Base-by-base conservation (phyloP, 2,797 vertebrate species). In the Lutjanus argentimaculatus region DNA sequence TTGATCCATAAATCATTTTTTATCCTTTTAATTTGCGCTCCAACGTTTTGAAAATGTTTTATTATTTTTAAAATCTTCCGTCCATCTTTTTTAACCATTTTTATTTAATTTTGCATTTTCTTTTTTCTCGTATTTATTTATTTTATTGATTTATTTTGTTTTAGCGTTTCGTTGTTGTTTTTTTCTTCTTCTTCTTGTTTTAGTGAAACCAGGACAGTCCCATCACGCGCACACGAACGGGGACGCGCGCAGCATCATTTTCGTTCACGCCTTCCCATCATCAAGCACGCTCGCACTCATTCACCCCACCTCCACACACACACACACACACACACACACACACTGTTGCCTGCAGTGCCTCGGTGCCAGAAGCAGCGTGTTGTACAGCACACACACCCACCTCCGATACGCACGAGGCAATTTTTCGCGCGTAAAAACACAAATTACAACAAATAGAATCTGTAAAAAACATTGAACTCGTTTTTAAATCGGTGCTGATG, bases 301-400 rank as follows among this genome's bases (percentile, higher is more conserved):
- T 74, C 82, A 77, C 80, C 58, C 63, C 55, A 15, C 69, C 68
- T 14, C 30, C 66, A 15, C 69, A n/a, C 80, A 45, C 78, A 58
- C 73, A 52, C 86, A 48, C 80, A 45, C 79, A 45, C 77, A 40
- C 82, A 30, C 75, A 36, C 76, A 49, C 82, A 40, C 85, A 67
- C 87, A 45, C 80, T 36, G 45, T 40, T 80, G 57, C 73, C 85
- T 86, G 82, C 83, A 89, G 75, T 82, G 83, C 73, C 8, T 59
- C 48, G 71, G 4, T 48, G 77, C 82, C 79, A 82, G 6, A 51
- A 84, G 69, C 73, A 84, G 85, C 79, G 73, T 81, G 89, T 77
- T 77, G 70, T 22, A 13, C 75, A 6, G 51, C 72, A 30, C 81
- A 91, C 90, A 88, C 85, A 78, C 90, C 85, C 88, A 87, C 85